phyloP scores from a whole-genome alignment of 2,113 vertebrate species.

The Halichoeres trimaculatus region DNA sequence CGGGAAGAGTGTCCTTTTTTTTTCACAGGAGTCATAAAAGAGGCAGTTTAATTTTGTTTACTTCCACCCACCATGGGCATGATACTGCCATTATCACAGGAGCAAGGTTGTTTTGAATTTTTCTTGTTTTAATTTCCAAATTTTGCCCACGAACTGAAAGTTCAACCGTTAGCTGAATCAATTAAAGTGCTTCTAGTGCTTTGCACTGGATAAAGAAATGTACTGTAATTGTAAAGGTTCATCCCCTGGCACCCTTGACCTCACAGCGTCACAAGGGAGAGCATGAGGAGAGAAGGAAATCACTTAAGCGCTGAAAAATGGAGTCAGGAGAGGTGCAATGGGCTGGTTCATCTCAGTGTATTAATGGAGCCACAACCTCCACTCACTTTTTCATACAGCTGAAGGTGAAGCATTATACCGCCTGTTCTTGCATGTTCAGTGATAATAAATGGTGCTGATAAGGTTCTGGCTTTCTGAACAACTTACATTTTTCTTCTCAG shows the following conservation, averaged over 20 bases:
- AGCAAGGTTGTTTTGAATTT: slow-evolving; percentile 12
- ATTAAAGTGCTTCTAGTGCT: background rate
- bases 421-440: slow-evolving; percentile 34
- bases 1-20: slow-evolving; percentile 1
- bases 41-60: slow-evolving; percentile 11
- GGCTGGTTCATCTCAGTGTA: slow-evolving; percentile 62
- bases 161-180: background rate
- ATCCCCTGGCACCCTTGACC: slow-evolving; percentile 38
- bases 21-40: slow-evolving; percentile 7
- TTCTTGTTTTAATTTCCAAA: slow-evolving; percentile 1
- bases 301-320: slow-evolving; percentile 70
- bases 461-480: slow-evolving; percentile 8
- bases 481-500: slow-evolving; percentile 30
- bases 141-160: background rate
- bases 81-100: background rate
- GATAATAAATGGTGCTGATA: slow-evolving; percentile 60
- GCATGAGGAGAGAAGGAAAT: slow-evolving; percentile 44
- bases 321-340: slow-evolving; percentile 52
- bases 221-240: slow-evolving; percentile 46
- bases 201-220: background rate
- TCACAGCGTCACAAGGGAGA: slow-evolving; percentile 42
- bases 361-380: slow-evolving; percentile 65
- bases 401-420: slow-evolving; percentile 58
- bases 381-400: slow-evolving; percentile 55
- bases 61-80: slow-evolving; percentile 10